Conservation (phyloP, 2,888 invertebrate species). For the Mesorhabditis spiculigera region DNA sequence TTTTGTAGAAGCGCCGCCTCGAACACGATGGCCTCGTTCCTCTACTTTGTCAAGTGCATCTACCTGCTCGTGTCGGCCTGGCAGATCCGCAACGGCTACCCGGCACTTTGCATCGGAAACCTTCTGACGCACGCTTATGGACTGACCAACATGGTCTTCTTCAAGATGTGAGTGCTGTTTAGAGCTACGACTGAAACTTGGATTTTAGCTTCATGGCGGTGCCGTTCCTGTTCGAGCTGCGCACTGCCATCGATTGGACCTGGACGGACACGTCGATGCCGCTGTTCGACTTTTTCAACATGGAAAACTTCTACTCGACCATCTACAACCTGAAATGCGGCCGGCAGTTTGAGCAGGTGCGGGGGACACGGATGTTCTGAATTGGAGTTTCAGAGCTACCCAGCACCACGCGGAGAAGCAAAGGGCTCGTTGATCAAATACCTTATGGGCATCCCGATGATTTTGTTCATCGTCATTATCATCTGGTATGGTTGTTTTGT, state of each 20-base stretch:
- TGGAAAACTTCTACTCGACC: slow-evolving; percentile 97
- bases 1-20: slow-evolving; percentile 30
- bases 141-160: slow-evolving; percentile 84
- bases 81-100: slow-evolving; percentile 93
- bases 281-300: slow-evolving; percentile 94
- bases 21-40: slow-evolving; percentile 82
- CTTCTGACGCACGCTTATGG: slow-evolving; percentile 94
- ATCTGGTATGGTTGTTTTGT: slow-evolving; percentile 70
- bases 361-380: not conserved
- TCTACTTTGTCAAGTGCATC: slow-evolving; percentile 95
- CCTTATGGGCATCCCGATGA: slow-evolving; percentile 80
- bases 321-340: slow-evolving; percentile 81
- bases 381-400: slow-evolving; percentile 71
- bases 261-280: slow-evolving; percentile 99
- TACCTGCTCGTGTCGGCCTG: slow-evolving; percentile 92
- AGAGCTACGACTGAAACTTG: not conserved
- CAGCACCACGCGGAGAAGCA: slow-evolving; percentile 82
- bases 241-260: slow-evolving; percentile 98
- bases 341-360: slow-evolving; percentile 65
- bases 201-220: slow-evolving; percentile 79
- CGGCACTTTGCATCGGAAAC: slow-evolving; percentile 92
- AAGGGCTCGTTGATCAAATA: slow-evolving; percentile 80
- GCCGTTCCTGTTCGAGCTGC: slow-evolving; percentile 92
- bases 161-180: slow-evolving; percentile 74
- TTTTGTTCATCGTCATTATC: slow-evolving; percentile 79